Percentiles rank a stretch among this genome's conserved stretches.
These are phyloP conservation scores for Megalops atlanticus DNA, from an alignment of 2,113 vertebrate genomes.

Conservation along the genomic window DNA sequence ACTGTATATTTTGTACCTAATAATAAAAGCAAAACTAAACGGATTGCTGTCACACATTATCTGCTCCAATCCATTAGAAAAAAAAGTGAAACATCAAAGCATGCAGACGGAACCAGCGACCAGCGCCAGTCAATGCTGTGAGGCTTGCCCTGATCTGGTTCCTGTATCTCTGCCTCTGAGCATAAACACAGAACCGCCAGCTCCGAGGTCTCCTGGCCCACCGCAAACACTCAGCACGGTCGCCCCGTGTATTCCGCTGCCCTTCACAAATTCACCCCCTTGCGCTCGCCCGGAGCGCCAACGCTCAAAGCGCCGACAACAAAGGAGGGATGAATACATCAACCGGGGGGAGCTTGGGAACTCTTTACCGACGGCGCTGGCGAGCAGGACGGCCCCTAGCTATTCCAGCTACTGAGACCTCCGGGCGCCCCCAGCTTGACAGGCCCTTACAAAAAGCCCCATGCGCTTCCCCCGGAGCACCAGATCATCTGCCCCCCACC, in stretches of 20 bases:
- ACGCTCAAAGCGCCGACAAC: background rate
- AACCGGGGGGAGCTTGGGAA: background rate
- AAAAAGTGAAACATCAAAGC: conserved; percentile 10
- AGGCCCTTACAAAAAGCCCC: background rate
- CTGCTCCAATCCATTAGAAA: background rate
- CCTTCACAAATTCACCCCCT: background rate
- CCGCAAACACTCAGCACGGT: too few relatives aligned
- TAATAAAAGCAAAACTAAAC: conserved; percentile 35
- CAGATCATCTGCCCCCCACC: background rate
- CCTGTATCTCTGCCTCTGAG: background rate
- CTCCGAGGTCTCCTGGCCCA: background rate
- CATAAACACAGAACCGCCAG: background rate
- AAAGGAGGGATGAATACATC: conserved; percentile 1
- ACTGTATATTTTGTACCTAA: background rate
- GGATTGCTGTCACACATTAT: conserved; percentile 27
- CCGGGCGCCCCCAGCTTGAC: background rate
- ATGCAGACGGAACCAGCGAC: background rate
- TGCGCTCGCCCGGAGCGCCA: background rate
- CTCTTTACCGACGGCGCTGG: background rate
- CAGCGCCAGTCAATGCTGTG: background rate
- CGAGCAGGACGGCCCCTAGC: background rate
- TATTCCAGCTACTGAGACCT: background rate
- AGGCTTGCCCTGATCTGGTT: background rate
- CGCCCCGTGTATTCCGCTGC: background rate
- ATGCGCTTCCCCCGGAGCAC: background rate